A percentile compares a stretch with the other conserved stretches of the same genome.
Evolutionary conservation across 2,888 invertebrate genomes (phyloP).

Genomic region (Mesochorus sp.): DNA sequence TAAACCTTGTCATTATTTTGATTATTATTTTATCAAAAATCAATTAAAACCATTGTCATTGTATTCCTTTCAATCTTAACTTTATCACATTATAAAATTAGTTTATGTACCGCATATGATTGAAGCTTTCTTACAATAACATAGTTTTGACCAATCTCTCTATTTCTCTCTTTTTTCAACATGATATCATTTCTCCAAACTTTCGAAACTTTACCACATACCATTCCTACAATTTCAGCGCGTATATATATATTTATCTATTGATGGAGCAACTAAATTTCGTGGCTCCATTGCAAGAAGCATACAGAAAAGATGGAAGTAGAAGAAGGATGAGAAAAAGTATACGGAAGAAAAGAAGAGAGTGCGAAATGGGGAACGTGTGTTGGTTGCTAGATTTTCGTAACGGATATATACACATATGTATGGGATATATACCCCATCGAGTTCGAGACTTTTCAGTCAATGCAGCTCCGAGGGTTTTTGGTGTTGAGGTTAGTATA

Average conservation of each 20-base stretch:
- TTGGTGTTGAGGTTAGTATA: background rate
- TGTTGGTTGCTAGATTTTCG: slow-evolving; percentile 29
- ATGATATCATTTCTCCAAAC: slow-evolving; percentile 36
- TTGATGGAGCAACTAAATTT: slow-evolving; percentile 35
- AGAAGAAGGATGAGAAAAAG: background rate
- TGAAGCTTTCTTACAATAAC: no score
- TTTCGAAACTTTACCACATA: background rate
- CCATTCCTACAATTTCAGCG: slow-evolving; percentile 26
- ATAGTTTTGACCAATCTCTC: no score
- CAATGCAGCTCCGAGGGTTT: background rate
- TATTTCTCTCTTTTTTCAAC: background rate
- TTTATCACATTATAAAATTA: no score
- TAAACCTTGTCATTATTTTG: no score
- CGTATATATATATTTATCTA: slow-evolving; percentile 38
- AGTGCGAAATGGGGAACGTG: slow-evolving; percentile 41
- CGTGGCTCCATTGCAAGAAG: slow-evolving; percentile 42
- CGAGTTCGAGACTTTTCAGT: slow-evolving; percentile 11
- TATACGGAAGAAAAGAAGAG: background rate
- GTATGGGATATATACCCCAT: slow-evolving; percentile 7
- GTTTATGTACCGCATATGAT: no score
- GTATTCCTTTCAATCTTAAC: no score
- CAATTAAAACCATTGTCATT: no score
- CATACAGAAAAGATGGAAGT: background rate
- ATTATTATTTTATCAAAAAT: no score
- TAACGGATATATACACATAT: slow-evolving; percentile 3